Conservation (phyloP, 92 coral and sea anemone genomes). For the Bergia sp. region DNA sequence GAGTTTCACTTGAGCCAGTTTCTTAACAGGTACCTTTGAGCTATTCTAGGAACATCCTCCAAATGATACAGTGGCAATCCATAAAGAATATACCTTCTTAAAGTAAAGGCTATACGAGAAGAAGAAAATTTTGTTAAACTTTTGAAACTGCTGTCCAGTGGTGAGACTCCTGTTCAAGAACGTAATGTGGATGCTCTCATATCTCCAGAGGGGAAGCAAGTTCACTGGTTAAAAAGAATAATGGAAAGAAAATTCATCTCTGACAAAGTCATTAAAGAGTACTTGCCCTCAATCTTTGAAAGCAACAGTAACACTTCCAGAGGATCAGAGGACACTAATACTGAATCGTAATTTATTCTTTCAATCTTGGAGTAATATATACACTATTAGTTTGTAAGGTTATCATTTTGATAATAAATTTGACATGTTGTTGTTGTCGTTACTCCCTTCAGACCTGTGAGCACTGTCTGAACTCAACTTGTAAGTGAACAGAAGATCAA, state of each 20-base stretch:
- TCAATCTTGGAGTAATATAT: too few species aligned
- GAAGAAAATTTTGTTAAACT: neutral
- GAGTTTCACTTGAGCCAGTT: conserved; percentile 7
- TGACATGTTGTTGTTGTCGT: too few species aligned
- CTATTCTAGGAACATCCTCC: conserved; percentile 23
- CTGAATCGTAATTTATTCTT: too few species aligned
- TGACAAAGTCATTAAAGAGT: conserved; percentile 9
- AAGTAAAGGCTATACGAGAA: conserved; percentile 14
- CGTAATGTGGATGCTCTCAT: neutral
- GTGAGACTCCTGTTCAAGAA: conserved; percentile 1
- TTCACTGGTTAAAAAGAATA: conserved; percentile 1
- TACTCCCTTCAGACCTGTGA: too few species aligned
- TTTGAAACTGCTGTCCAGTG: neutral
- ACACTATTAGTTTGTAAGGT: too few species aligned
- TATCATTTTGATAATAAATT: too few species aligned
- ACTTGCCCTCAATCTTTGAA: conserved; percentile 36
- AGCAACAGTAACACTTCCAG: conserved; percentile 32
- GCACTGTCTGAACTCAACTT: too few species aligned
- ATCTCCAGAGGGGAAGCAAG: neutral
- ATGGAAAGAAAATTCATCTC: neutral
- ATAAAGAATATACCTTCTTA: conserved; percentile 24
- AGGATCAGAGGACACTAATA: too few species aligned
- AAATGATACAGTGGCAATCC: conserved; percentile 8
- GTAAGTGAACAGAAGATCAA: too few species aligned
- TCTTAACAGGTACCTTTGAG: conserved; percentile 43